Conservation (phyloP, 1,140 invertebrate genomes). For the Lasaia peninsularis region DNA sequence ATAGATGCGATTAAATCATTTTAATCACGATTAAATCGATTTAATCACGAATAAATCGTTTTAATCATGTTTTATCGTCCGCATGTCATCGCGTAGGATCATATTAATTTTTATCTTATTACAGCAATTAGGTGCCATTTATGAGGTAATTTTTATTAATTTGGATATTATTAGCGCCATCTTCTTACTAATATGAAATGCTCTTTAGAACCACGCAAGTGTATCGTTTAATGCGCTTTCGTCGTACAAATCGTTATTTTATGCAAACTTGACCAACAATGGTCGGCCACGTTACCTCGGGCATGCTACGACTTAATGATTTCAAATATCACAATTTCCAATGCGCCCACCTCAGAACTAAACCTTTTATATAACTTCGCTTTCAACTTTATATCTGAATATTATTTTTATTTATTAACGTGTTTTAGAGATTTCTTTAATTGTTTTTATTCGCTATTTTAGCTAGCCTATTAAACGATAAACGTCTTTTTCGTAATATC, state of each 20-base stretch:
- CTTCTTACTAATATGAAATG: slow-evolving; percentile 10
- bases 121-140: slow-evolving; percentile 6
- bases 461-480: no score
- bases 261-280: slow-evolving; percentile 17
- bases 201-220: slow-evolving; percentile 4
- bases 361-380: not conserved
- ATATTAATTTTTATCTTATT: slow-evolving; percentile 11
- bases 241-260: slow-evolving; percentile 19
- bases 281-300: slow-evolving; percentile 5
- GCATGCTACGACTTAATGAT: slow-evolving; percentile 13
- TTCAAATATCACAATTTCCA: slow-evolving; percentile 4
- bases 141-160: slow-evolving; percentile 4
- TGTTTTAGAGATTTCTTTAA: no score
- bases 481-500: no score
- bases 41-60: slow-evolving; percentile 1
- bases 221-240: not conserved
- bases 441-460: no score
- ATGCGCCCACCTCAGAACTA: not conserved
- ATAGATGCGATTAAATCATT: slow-evolving; percentile 8
- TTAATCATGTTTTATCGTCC: slow-evolving; percentile 2
- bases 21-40: not conserved
- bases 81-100: not conserved
- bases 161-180: slow-evolving; percentile 11
- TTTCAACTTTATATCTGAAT: not conserved
- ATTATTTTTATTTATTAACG: not conserved